Base-by-base conservation (phyloP, 2,113 vertebrate species). In the Elachura formosa region DNA sequence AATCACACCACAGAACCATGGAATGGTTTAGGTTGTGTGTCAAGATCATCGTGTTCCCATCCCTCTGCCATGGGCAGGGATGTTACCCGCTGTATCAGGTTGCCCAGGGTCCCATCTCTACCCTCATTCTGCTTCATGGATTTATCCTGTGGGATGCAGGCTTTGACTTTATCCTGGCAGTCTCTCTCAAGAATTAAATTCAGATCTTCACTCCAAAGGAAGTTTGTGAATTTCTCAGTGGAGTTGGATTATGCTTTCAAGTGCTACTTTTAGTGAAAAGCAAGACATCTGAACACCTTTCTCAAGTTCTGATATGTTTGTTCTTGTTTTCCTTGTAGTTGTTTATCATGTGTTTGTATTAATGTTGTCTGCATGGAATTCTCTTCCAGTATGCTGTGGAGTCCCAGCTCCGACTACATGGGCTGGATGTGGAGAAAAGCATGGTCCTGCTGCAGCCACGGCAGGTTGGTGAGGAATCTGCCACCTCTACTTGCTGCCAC, bases 321-420 rank as follows among this genome's bases (percentile, higher is more conserved):
- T 10, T 14, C 5, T 5, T 34, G 81, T 54, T 48, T 8, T 36
- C 5, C 12, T 61, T 34, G 68, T 51, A 8, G 10, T 26, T 54
- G 25, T 63, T 76, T 61, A 8, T 73, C 14, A 2, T 8, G 6
- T 19, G 10, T n/a, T 61, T 82, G 16, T 9, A 1, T 12, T 91
- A 63, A 94, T 0, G 1, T 16, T 16, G 19, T 85, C 46, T 91
- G 20, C 10, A 14, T 79, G 80, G 40, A 48, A 90, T 90, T 89
- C 71, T 94, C 96, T 96, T 96, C 68, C 97, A 99, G 99, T 99
- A 99, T 6, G 98, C 98, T 17, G 92, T 99, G 17, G 98, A 99
- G 92, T 99, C 99, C 92, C 99, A 99, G 59, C 98, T 99, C 94
- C 97, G 46, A 10, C 89, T 99, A 80, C 98, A 98, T 2, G 98